Evolutionary conservation across 2,113 vertebrate genomes (phyloP).

Genomic region (Hippocampus zosterae): DNA sequence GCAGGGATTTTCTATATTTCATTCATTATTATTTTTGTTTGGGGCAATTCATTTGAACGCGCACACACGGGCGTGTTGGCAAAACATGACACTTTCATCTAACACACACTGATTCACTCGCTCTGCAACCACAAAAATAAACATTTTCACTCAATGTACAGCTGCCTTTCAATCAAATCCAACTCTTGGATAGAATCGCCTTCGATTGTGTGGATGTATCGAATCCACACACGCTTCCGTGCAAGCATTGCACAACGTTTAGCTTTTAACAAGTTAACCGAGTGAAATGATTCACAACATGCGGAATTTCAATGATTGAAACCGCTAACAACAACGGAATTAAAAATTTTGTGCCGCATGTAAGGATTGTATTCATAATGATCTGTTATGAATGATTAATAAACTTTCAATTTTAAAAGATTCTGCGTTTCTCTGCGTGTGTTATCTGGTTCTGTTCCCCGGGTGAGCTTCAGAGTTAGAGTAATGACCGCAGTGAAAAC

Average conservation of each 20-base stretch:
- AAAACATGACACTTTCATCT: neutral
- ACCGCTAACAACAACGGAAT: neutral
- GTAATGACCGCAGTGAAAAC: slow-evolving; percentile 49
- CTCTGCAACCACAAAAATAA: neutral
- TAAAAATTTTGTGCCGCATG: slow-evolving; percentile 4
- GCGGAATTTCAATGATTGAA: neutral
- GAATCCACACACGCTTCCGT: neutral
- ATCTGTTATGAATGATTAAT: slow-evolving; percentile 50
- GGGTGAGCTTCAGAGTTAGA: slow-evolving; percentile 42
- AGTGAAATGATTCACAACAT: neutral
- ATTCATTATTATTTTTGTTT: no score
- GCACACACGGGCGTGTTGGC: neutral
- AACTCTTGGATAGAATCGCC: no score
- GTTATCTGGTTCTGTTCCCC: slow-evolving; percentile 44
- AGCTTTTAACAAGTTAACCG: neutral
- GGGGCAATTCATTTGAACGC: neutral
- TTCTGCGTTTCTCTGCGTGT: slow-evolving; percentile 55
- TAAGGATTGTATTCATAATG: slow-evolving; percentile 21
- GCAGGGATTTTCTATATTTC: neutral
- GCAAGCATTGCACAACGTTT: neutral
- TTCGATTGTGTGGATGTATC: no score
- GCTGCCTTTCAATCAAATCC: neutral
- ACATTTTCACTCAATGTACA: neutral
- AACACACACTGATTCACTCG: neutral
- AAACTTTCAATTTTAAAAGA: slow-evolving; percentile 60